Conservation (phyloP, 2,888 invertebrate species). For the Boloria euphrosyne region DNA sequence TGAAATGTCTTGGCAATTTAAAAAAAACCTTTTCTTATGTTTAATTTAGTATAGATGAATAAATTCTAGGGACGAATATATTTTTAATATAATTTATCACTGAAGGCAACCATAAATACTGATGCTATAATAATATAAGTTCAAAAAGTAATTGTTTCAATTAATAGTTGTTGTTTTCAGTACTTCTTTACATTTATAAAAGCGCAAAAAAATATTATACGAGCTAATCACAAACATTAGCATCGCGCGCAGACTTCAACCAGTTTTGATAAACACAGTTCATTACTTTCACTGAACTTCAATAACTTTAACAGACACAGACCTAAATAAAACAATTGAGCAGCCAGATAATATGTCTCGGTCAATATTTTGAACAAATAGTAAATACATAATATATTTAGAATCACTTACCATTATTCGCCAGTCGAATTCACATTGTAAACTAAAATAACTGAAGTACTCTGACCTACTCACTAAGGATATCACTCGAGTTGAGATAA, state of each 20-base stretch:
- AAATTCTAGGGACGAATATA: no score
- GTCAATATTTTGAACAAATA: conserved; percentile 29
- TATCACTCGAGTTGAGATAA: conserved; percentile 29
- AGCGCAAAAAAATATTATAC: background rate
- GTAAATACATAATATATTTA: conserved; percentile 31
- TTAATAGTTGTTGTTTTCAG: background rate
- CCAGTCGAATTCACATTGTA: conserved; percentile 62
- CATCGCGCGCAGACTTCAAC: conserved; percentile 6
- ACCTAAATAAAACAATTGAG: conserved; percentile 10
- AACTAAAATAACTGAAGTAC: conserved; percentile 42
- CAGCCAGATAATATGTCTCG: conserved; percentile 9
- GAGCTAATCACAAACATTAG: background rate
- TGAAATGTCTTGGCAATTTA: no score
- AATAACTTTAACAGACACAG: conserved; percentile 6
- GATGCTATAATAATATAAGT: no score
- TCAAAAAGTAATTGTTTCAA: no score
- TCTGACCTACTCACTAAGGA: conserved; percentile 28
- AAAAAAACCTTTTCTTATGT: no score
- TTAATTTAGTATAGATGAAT: no score
- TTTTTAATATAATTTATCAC: no score
- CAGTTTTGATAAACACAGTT: conserved; percentile 26
- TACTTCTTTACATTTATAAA: background rate
- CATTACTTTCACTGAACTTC: conserved; percentile 37
- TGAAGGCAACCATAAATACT: no score
- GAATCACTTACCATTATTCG: conserved; percentile 59